Percentiles rank a stretch among this genome's conserved stretches.
Evolutionary conservation across 1,140 invertebrate genomes (phyloP).

Genomic region (Metaphire vulgaris): DNA sequence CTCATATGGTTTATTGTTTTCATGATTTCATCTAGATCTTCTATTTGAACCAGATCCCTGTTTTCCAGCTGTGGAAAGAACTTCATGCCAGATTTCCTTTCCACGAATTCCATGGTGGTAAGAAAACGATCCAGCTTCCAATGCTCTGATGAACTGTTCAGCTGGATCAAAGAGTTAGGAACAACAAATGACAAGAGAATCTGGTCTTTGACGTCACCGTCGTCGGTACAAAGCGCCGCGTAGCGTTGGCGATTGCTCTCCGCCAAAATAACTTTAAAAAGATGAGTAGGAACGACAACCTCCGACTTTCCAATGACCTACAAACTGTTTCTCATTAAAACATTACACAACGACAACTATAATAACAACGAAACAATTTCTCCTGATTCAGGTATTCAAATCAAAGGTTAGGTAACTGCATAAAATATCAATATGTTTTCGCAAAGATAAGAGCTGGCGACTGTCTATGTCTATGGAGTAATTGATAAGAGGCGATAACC

Average conservation of each 20-base stretch:
- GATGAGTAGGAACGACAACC: conserved; percentile 42
- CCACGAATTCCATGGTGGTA: conserved; percentile 30
- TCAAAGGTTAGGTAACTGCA: too few species aligned
- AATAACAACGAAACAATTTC: too few species aligned
- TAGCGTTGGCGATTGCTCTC: conserved; percentile 31
- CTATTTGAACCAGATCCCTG: background rate
- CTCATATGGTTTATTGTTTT: too few species aligned
- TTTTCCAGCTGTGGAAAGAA: conserved; percentile 34
- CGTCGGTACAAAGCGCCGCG: background rate
- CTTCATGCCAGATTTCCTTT: conserved; percentile 33
- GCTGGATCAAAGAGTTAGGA: background rate
- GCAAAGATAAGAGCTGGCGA: too few species aligned
- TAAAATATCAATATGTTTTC: too few species aligned
- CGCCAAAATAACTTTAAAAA: conserved; percentile 40
- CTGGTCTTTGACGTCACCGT: too few species aligned
- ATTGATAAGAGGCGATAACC: too few species aligned
- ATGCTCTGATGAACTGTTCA: background rate
- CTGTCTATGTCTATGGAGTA: too few species aligned
- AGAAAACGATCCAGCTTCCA: background rate
- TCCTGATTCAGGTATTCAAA: too few species aligned
- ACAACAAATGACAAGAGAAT: background rate
- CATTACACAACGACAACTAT: too few species aligned
- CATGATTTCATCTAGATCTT: background rate
- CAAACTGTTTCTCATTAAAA: too few species aligned
- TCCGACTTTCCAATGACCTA: conserved; percentile 39